Base-by-base conservation (phyloP, 2,113 vertebrate species). In the Condylura cristata region DNA sequence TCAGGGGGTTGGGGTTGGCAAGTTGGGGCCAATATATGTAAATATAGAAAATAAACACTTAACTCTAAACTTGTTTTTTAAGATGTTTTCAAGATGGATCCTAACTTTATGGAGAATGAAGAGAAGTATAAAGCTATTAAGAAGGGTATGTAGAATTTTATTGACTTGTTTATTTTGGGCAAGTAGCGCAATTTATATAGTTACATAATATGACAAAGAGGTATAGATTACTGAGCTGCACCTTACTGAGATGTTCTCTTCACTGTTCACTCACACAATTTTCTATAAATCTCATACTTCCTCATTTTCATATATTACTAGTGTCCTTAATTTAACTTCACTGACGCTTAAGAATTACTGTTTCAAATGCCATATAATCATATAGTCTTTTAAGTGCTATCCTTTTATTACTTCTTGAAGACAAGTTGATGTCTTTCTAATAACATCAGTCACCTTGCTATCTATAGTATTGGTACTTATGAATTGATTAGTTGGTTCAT, bases 1-100 rank as follows among this genome's bases (percentile, higher is more conserved):
- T 96, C 48, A 51, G 83, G 60, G 20, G 30, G 4, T 6, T 0
- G 26, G 28, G 71, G 0, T 18, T 86, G 48, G 68, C 53, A 80
- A 65, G 56, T 48, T 7, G 51, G 46, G 0, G 13, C 26, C 56
- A 81, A 51, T 2, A 93, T 66, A 89, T 70, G 3, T 79, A 60
- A 86, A 14, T 44, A 71, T 1, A 48, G 20, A 66, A 95, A 95
- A 78, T 96, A 70, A 95, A 80, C 26, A 56, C 6, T 71, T 66
- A 58, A 65, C 39, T 94, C 92, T 53, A 46, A 30, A 34, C 39
- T 94, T 18, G 93, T 96, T 97, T 90, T 95, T 97, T 24, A 96
- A 99, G 99, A 99, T 98, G 99, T 99, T 74, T 99, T 99, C 98
- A 99, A 99, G 98, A 96, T 99, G 99, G 99, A 99, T 98, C 99